Base-by-base conservation (phyloP, 2,888 invertebrate genomes). In the Bedellia somnulentella region DNA sequence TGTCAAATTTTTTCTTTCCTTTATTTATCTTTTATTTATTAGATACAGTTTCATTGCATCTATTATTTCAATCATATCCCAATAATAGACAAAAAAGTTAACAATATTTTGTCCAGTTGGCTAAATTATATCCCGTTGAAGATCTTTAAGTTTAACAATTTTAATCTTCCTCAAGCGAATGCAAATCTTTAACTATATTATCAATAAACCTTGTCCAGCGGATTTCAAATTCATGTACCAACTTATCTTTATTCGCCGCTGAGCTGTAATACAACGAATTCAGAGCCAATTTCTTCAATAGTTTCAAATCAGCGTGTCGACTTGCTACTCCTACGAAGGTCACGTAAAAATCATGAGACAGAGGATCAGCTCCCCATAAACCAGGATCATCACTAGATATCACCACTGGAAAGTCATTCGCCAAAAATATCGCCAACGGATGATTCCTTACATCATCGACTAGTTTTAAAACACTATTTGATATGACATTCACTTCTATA, bases 341-440 rank as follows among this genome's bases (percentile, higher is more conserved):
- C n/a, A 86, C 80, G 48, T 89, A 91, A 50, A 84, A 87, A 45
- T 87, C 87, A 41, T 85, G 82, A 30, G 82, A 80, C n/a, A 87
- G 48, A 0, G 79, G 84, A 12, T 62, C 57, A 0, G 81, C 79
- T 4, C 78, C 80, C 85, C 85, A 87, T 18, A 82, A 63, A 1
- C 81, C 80, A 0, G 85, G 85, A 56, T 86, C 85, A 45, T 86
- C 86, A 31, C 81, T 81, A 1, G 83, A 80, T 22, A 86, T 67
- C 0, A 87, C 81, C 1, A 86, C 61, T 0, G 86, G 83, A 47
- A 77, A 80, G 31, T 79, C 77, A 23, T 77, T 62, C 5, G 84
- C 75, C 37, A 86, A 73, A 23, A 83, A 60, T 11, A 57, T 46
- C 2, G 75, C 57, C 1, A 76, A 81, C 1, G 86, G 85, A 57